Evolutionary conservation across 2,888 invertebrate species (phyloP).

Genomic region (Flabesymbios commensalis): DNA sequence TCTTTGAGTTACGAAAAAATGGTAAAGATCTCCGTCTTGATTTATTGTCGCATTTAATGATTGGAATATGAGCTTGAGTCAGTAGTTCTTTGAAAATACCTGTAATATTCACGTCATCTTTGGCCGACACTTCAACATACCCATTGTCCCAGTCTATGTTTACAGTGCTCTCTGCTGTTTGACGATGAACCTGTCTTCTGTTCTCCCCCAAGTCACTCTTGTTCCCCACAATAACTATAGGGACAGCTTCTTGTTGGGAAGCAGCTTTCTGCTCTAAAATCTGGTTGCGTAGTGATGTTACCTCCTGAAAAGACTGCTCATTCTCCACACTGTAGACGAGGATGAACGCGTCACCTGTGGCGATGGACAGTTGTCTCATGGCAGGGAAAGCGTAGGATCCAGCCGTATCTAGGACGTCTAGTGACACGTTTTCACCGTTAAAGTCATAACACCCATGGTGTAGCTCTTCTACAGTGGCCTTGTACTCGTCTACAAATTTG

Average conservation of each 20-base stretch:
- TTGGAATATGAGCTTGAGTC: not conserved
- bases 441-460: slow-evolving; percentile 57
- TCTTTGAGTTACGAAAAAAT: no score
- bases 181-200: slow-evolving; percentile 66
- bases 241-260: slow-evolving; percentile 32
- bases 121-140: slow-evolving; percentile 88
- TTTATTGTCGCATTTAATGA: no score
- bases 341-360: slow-evolving; percentile 59
- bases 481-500: slow-evolving; percentile 51
- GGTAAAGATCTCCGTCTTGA: no score
- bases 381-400: slow-evolving; percentile 61
- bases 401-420: slow-evolving; percentile 59
- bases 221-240: slow-evolving; percentile 43
- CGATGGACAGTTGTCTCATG: slow-evolving; percentile 59
- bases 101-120: slow-evolving; percentile 76
- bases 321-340: slow-evolving; percentile 59
- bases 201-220: slow-evolving; percentile 42
- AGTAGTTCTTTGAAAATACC: slow-evolving; percentile 82
- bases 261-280: slow-evolving; percentile 42
- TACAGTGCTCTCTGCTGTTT: slow-evolving; percentile 74
- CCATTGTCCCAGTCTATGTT: slow-evolving; percentile 92
- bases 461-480: slow-evolving; percentile 61
- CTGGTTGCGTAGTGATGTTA: slow-evolving; percentile 44
- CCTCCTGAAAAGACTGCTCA: slow-evolving; percentile 51
- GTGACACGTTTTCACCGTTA: slow-evolving; percentile 46